A percentile compares a stretch with the other conserved stretches of the same genome.
These are phyloP conservation scores for Ictidomys tridecemlineatus DNA, from an alignment of 2,113 vertebrate genomes.

Conservation along the genomic window DNA sequence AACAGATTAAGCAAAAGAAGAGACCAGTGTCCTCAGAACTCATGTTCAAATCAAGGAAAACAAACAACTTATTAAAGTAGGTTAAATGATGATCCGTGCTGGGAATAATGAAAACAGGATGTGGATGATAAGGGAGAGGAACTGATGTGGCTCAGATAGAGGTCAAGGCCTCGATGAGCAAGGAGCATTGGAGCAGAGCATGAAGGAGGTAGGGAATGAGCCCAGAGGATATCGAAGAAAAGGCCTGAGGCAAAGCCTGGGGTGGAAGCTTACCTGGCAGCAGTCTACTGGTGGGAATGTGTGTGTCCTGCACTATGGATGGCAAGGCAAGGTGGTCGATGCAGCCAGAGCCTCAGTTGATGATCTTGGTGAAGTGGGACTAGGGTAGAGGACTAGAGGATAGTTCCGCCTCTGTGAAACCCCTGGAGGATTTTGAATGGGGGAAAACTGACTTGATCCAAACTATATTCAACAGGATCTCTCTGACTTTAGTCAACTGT, in stretches of 20 bases:
- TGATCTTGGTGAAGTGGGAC: not conserved
- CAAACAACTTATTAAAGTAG: not conserved
- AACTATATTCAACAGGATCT: not conserved
- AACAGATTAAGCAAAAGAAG: not conserved
- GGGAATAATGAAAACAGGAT: not conserved
- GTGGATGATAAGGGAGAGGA: not conserved
- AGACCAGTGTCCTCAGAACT: not conserved
- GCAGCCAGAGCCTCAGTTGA: not conserved
- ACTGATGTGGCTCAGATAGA: not conserved
- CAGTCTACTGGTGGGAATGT: not conserved
- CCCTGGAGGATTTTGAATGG: not conserved
- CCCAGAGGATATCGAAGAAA: not conserved
- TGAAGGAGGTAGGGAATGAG: not conserved
- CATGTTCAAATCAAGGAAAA: not conserved
- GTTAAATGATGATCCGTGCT: not conserved
- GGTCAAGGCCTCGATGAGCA: not conserved
- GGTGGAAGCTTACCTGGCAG: not conserved
- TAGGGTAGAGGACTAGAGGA: not conserved
- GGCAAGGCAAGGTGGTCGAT: not conserved
- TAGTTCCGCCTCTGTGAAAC: not conserved
- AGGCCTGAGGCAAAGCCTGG: not conserved
- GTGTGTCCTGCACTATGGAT: accelerated
- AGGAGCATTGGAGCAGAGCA: not conserved
- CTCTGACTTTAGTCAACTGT: not conserved
- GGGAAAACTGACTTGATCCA: not conserved